These are phyloP conservation scores for Zapus hudsonius DNA, from an alignment of 2,113 vertebrate genomes.

Conservation along the genomic window DNA sequence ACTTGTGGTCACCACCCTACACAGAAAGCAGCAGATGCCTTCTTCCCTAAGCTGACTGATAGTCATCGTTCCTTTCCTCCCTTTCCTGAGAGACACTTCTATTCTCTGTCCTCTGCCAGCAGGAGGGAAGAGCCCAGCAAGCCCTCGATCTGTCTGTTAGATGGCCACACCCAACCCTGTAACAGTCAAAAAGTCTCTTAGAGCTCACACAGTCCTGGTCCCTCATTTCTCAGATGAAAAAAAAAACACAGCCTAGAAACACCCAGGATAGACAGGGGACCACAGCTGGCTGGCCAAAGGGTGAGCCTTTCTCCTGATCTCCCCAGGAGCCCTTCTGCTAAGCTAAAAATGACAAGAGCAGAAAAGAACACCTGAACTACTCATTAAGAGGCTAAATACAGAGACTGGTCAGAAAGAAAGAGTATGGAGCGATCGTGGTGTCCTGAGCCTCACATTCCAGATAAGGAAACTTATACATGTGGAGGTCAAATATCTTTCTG, in stretches of 20 bases:
- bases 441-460: background rate
- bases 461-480: background rate
- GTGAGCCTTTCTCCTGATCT: background rate
- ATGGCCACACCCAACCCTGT: background rate
- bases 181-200: background rate
- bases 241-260: background rate
- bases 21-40: background rate
- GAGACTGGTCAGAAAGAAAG: rapidly evolving
- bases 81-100: background rate
- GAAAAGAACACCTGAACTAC: background rate
- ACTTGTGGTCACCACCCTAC: background rate
- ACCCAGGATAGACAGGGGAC: background rate
- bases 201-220: background rate
- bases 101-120: background rate
- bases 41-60: background rate
- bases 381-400: background rate
- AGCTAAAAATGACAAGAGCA: background rate
- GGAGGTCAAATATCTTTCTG: background rate
- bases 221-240: background rate
- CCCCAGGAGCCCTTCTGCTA: background rate
- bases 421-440: background rate
- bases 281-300: background rate
- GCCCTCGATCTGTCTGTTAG: background rate
- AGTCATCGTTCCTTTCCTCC: background rate
- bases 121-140: background rate